These are phyloP conservation scores for Strix uralensis DNA, from an alignment of 2,113 vertebrate species.

Conservation along the genomic window DNA sequence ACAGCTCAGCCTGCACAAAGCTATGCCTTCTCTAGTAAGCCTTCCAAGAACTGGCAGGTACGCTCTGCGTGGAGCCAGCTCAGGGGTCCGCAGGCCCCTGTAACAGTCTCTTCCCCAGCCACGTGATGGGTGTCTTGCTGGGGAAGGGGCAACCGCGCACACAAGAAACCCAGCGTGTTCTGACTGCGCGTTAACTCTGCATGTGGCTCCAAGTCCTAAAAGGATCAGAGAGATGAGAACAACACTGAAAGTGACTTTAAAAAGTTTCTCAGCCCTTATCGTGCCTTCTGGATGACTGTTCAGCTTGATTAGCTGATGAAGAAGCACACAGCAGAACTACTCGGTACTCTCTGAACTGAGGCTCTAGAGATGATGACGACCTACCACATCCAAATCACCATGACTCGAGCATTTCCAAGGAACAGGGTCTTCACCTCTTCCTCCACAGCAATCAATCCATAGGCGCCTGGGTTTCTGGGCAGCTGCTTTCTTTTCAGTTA, in stretches of 20 bases:
- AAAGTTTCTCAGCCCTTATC: neutral
- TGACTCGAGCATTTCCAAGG: neutral
- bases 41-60: neutral
- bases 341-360: neutral
- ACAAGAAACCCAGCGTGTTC: neutral
- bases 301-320: neutral
- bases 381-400: neutral
- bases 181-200: neutral
- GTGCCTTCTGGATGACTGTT: neutral
- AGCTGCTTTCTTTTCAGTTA: slow-evolving; percentile 34
- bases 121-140: neutral
- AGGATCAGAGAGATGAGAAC: neutral
- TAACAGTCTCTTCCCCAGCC: neutral
- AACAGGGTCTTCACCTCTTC: neutral
- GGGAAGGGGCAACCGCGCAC: neutral
- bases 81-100: rapidly evolving
- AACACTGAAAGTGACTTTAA: neutral
- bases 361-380: neutral
- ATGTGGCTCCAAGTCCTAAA: neutral
- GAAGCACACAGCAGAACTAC: neutral
- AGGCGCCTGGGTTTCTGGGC: neutral
- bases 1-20: neutral
- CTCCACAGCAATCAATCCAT: neutral
- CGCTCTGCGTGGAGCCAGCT: neutral
- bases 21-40: neutral